These are phyloP conservation scores for Lemur catta DNA, from an alignment of 2,797 vertebrate species.

Conservation along the genomic window DNA sequence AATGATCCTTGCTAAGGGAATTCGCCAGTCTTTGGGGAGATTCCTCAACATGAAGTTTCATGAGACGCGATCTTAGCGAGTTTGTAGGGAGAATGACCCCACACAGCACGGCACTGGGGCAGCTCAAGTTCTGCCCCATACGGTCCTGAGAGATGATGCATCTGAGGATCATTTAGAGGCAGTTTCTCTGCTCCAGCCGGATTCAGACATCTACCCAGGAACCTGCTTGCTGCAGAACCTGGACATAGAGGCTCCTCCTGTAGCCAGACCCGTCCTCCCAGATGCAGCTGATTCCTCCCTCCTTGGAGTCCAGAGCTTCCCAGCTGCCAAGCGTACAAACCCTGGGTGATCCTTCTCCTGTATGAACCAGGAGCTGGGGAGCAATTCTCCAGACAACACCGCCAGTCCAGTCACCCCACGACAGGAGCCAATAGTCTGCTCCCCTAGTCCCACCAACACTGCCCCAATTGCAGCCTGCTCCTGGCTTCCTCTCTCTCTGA, in stretches of 20 bases:
- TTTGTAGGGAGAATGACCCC: too few species aligned
- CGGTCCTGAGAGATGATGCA: rapidly evolving
- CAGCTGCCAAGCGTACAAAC: too few species aligned
- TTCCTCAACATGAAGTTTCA: background rate
- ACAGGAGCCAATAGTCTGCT: background rate
- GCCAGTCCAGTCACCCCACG: background rate
- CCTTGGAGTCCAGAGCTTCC: background rate
- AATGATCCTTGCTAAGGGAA: background rate
- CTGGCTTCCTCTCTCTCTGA: background rate
- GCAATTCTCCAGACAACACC: background rate
- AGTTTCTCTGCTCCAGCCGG: rapidly evolving
- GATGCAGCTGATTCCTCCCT: background rate
- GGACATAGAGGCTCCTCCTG: too few species aligned
- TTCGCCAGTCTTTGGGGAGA: background rate
- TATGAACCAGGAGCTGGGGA: too few species aligned
- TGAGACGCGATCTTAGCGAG: rapidly evolving
- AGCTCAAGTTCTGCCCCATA: rapidly evolving
- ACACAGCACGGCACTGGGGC: rapidly evolving
- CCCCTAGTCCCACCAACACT: background rate
- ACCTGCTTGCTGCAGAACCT: rapidly evolving
- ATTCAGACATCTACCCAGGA: rapidly evolving
- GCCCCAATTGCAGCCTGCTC: background rate
- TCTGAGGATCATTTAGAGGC: too few species aligned
- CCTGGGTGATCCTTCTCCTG: too few species aligned
- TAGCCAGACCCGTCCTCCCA: rapidly evolving